These are phyloP conservation scores for Pantelozetes paolii DNA, from an alignment of 2,888 invertebrate species.

Conservation along the genomic window DNA sequence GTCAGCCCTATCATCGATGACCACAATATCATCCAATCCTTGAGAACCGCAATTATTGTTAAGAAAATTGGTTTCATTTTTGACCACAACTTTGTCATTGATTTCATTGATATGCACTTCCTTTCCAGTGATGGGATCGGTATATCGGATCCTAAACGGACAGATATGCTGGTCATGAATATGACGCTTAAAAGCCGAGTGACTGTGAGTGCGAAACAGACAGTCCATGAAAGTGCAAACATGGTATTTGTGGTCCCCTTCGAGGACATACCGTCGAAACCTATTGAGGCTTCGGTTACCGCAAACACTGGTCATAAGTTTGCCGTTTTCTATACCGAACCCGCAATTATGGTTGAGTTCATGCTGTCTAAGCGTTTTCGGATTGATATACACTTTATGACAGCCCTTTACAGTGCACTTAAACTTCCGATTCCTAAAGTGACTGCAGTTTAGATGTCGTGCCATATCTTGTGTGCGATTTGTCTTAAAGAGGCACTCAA, in stretches of 20 bases:
- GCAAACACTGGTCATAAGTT: not conserved
- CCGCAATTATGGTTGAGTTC: constrained; percentile 13
- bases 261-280: not conserved
- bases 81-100: not conserved
- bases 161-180: constrained; percentile 25
- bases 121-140: not conserved
- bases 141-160: not conserved
- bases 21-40: not conserved
- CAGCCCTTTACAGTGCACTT: not conserved
- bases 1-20: not conserved
- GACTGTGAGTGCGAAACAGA: not conserved
- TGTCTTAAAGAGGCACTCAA: not conserved
- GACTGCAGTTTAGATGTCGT: constrained; percentile 15
- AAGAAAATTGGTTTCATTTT: no score
- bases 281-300: constrained; percentile 5
- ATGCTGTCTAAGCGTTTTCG: not conserved
- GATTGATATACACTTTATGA: not conserved
- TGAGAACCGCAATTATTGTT: no score
- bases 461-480: not conserved
- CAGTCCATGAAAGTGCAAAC: not conserved
- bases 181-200: not conserved
- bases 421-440: not conserved
- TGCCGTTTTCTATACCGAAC: not conserved
- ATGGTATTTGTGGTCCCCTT: not conserved
- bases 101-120: not conserved